These are phyloP conservation scores for Drepanosiphum platanoidis DNA, from an alignment of 2,888 invertebrate species.

Conservation along the genomic window DNA sequence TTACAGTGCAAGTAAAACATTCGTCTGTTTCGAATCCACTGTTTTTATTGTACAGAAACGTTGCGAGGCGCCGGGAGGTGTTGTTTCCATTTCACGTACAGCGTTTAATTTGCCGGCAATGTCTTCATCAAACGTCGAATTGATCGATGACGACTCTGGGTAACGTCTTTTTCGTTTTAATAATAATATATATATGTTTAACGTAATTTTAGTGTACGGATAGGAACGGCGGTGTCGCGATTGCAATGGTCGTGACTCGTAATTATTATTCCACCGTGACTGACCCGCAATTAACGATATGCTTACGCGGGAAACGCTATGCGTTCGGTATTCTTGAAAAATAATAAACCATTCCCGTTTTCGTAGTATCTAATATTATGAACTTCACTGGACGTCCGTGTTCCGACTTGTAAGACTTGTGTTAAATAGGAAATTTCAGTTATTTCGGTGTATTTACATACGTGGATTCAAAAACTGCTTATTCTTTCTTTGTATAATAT, in stretches of 20 bases:
- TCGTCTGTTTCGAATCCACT: neutral
- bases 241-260: neutral
- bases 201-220: conserved; percentile 10
- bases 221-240: neutral
- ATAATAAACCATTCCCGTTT: too few species aligned
- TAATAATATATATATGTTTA: neutral
- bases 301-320: neutral
- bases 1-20: conserved; percentile 47
- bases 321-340: too few species aligned
- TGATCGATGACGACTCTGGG: conserved; percentile 59
- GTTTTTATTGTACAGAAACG: conserved; percentile 15
- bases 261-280: neutral
- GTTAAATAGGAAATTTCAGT: too few species aligned
- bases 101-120: conserved; percentile 22
- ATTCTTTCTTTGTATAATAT: too few species aligned
- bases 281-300: neutral
- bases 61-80: neutral
- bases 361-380: too few species aligned
- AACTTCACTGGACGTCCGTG: too few species aligned
- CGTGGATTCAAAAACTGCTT: too few species aligned
- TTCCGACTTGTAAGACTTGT: too few species aligned
- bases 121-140: conserved; percentile 49
- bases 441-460: too few species aligned
- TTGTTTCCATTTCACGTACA: neutral
- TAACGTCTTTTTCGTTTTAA: conserved; percentile 35